Evolutionary conservation across 2,888 invertebrate species (phyloP), one percentile per base, ranked within the genome.

Genomic region (Gerris lacustris): DNA sequence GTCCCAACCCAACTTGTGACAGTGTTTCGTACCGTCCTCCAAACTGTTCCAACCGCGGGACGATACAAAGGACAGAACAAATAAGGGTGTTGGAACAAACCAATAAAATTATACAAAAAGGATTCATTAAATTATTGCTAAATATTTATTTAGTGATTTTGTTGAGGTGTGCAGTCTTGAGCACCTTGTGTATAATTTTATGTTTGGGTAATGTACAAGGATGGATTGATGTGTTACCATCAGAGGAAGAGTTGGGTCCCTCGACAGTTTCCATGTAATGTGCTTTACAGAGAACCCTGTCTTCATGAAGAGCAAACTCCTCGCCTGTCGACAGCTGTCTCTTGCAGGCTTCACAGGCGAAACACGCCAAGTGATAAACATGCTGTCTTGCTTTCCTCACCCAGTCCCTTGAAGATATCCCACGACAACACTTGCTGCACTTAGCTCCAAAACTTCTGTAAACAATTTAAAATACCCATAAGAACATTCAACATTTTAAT

Each of bases 281-380:
- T 64, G 94, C 92, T 83, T 97, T 98, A 85, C 98, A 99, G 75
- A 99, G 87, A 72, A 99, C 91, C 75, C 94, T 84, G 80, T 93
- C 92, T 77, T 97, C 96, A 80, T 96, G 91, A 73, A 98, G 86
- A 11, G 97, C 96, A 82, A 98, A 99, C 84, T 98, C 96, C 81
- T 97, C 96, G 6, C 96, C 96, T 0, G 94, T 95, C 75, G 92
- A 92, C 72, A 95, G 84, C 82, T 95, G 95, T 47, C 94, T 86
- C 77, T 94, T 93, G 81, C 95, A 95, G 72, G 94, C 92, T 81
- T 97, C 96, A 82, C 98, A 98, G 31, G 97, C 96, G 83, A 99
- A 99, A 83, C 99, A 99, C 67, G 98, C 98, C 80, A 99, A 85
- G 83, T 99, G 98, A 83, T 96, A 99, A 47, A 98, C 94, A 81